Conservation (phyloP, 1,140 invertebrate genomes). For the Magallana gigas region DNA sequence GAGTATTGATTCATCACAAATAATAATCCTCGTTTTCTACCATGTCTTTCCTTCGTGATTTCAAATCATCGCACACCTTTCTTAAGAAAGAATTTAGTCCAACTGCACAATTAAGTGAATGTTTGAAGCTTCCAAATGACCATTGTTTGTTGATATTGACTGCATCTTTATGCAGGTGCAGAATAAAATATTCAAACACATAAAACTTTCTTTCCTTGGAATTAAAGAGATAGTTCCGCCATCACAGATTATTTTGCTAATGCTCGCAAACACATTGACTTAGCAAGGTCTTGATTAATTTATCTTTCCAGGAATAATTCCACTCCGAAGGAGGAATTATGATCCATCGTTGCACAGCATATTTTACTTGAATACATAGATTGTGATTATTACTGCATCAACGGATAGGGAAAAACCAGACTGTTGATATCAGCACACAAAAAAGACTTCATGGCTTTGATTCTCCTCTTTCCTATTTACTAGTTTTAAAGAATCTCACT, state of each 20-base stretch:
- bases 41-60: too few species aligned
- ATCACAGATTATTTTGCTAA: background rate
- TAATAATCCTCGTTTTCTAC: too few species aligned
- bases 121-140: too few species aligned
- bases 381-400: slow-evolving; percentile 11
- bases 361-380: background rate
- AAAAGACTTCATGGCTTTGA: background rate
- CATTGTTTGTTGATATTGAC: too few species aligned
- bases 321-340: background rate
- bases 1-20: too few species aligned
- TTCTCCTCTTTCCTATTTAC: background rate
- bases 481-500: background rate
- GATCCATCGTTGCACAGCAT: background rate
- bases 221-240: background rate
- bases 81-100: too few species aligned
- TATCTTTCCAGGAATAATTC: slow-evolving; percentile 6
- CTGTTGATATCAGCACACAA: background rate
- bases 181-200: too few species aligned
- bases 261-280: background rate
- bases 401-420: background rate
- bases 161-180: too few species aligned
- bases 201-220: too few species aligned
- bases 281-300: slow-evolving; percentile 8
- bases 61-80: too few species aligned
- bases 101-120: too few species aligned